Evolutionary conservation across 2,888 invertebrate species (phyloP), one percentile per base, ranked within the genome.

Genomic region (Pogonocherus hispidulus): DNA sequence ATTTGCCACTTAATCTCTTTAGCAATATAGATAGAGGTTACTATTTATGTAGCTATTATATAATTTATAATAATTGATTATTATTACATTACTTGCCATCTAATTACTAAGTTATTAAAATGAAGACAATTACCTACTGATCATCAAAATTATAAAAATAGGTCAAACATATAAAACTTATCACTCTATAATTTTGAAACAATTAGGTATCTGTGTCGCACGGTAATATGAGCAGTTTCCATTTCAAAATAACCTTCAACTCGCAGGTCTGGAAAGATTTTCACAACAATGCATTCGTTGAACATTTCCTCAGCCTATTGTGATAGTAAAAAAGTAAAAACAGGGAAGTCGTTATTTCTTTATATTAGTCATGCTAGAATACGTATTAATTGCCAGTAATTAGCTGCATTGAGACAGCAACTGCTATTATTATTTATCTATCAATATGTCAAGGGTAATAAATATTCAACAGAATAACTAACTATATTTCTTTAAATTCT

Each of bases 301-400:
- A 18, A 11, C 16, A 19, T 35, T 20, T 55, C 55, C 20, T 19
- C n/a, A 37, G 35, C 1, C 44, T 14, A 44, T 44, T 20, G 44
- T 44, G 44, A 41, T 19, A n/a, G 22, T 44, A 23, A 52, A 52
- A 57, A 57, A 57, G 23, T 20, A 44, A 22, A 32, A 44, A 57
- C 27, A 8, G 59, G 57, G 41, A 57, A 59, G 47, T 59, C 11
- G 47, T 47, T 47, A 27, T 32, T 27, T 16, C 16, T 47, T 22
- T 2, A 19, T 9, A 9, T 32, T 22, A 27, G 47, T 32, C 59
- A 47, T 32, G 57, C 57, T 22, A 44, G 44, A 44, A 19, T 16
- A 44, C 41, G n/a, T 41, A 14, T n/a, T 41, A 41, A 41, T 41
- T 41, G 6, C 41, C 14, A 14, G 14, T 14, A 41, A 41, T 41